These are phyloP conservation scores for Diarsia brunnea DNA, from an alignment of 2,888 invertebrate species.

Conservation along the genomic window DNA sequence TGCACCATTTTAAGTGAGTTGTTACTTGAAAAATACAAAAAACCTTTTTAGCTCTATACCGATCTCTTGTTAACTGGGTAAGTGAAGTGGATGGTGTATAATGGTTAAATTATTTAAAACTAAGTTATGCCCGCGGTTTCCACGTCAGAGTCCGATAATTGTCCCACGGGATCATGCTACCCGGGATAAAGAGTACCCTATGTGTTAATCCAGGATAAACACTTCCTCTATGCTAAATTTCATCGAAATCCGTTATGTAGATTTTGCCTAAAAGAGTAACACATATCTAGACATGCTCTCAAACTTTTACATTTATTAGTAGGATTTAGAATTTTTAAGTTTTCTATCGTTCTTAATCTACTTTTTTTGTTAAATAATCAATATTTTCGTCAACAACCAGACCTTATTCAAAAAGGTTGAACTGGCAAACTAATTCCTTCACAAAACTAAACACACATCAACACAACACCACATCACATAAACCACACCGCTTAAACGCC, in stretches of 20 bases:
- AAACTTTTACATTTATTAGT: too few relatives aligned
- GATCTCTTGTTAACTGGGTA: not conserved
- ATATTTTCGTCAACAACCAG: not conserved
- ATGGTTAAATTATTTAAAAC: not conserved
- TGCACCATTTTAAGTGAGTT: constrained; percentile 3
- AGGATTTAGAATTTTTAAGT: not conserved
- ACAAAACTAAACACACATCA: constrained; percentile 44
- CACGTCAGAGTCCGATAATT: too few relatives aligned
- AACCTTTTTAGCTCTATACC: not conserved
- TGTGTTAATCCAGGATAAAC: too few relatives aligned
- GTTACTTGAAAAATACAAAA: not conserved
- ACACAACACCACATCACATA: constrained; percentile 51
- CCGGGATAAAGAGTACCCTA: too few relatives aligned
- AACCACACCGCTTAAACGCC: constrained; percentile 53
- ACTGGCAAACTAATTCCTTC: constrained; percentile 5
- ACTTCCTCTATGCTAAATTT: too few relatives aligned
- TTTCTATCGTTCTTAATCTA: not conserved
- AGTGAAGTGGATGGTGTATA: not conserved
- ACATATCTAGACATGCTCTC: too few relatives aligned
- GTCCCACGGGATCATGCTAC: too few relatives aligned
- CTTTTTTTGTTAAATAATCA: not conserved
- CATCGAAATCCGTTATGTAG: too few relatives aligned
- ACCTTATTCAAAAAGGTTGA: not conserved
- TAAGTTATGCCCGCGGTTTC: too few relatives aligned
- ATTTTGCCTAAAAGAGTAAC: too few relatives aligned